A percentile compares a stretch with the other conserved stretches of the same genome.
Evolutionary conservation across 2,113 vertebrate genomes (phyloP).

Genomic region (Crotalus tigris): DNA sequence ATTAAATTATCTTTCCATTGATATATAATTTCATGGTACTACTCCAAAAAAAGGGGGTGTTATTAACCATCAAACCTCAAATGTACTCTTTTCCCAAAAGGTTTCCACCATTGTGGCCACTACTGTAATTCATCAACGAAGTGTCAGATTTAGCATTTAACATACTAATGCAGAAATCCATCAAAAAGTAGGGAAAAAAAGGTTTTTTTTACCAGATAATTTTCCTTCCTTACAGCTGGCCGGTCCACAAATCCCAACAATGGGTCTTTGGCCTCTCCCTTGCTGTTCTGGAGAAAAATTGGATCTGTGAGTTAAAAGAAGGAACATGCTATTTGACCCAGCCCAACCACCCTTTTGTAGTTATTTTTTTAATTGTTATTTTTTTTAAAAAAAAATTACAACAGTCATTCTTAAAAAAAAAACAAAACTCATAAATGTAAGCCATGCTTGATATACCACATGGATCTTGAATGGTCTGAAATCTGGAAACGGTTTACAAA

Average conservation of each 20-base stretch:
- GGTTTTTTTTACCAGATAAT: constrained; percentile 64
- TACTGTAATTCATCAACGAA: background rate
- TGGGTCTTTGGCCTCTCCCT: constrained; percentile 72
- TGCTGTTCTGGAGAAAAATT: constrained; percentile 71
- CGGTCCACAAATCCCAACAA: constrained; percentile 71
- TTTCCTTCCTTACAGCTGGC: constrained; percentile 70
- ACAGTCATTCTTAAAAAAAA: background rate
- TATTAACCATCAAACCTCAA: too few relatives aligned
- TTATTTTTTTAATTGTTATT: background rate
- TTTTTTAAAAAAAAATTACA: background rate
- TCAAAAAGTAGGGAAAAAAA: constrained; percentile 43
- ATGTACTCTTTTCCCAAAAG: too few relatives aligned
- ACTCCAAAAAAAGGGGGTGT: too few relatives aligned
- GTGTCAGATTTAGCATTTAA: background rate
- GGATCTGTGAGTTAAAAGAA: constrained; percentile 68
- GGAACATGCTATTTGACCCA: constrained; percentile 20
- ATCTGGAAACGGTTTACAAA: background rate
- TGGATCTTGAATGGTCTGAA: background rate
- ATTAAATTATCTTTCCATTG: too few relatives aligned
- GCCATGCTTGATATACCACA: background rate
- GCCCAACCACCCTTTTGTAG: constrained; percentile 40
- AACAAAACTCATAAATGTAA: background rate
- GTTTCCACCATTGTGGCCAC: too few relatives aligned
- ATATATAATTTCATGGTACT: too few relatives aligned
- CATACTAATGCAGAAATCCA: background rate